Evolutionary conservation across 2,888 invertebrate species (phyloP), one percentile per base, ranked within the genome.

Genomic region (Nemoura dubitans): DNA sequence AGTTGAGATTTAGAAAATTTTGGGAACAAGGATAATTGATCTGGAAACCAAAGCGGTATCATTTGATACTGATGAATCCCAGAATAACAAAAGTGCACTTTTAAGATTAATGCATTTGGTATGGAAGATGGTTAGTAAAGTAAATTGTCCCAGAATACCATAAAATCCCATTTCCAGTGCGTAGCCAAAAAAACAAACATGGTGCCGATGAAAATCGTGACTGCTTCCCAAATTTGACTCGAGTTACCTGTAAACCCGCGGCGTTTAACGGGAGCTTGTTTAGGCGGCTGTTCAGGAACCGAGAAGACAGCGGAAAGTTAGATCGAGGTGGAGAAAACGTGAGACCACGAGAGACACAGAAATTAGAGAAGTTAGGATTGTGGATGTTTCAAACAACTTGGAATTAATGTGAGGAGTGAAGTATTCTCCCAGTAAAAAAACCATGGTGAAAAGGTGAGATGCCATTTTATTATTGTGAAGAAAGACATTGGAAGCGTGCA

Each of bases 161-260:
- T 5, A 26, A 78, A 10, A 27, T 21, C 78, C 78, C 78, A 0
- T 59, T 59, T 59, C 16, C 59, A 59, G 59, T 59, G 59, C 59
- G 59, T 59, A 59, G 14, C 59, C 59, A 59, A 26, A 78, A 26
- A 78, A 78, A 6, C n/a, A 1, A 78, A 26, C 26, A 78, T 28
- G 26, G 78, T 78, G 78, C 78, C 5, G 26, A 27, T 27, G 16
- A 78, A 78, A 78, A 59, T 59, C 21, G 59, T 59, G 59, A 59
- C 59, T 59, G 59, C 59, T 59, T 21, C 59, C 59, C 59, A 21
- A 21, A 59, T 21, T 59, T 59, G 59, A 59, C 59, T 59, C 36
- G 42, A 87, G 85, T 88, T 91, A 91, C 91, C 91, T 91, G 91
- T 90, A 89, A 91, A 90, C 91, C 90, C 91, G 90, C 91, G 90